A percentile compares a stretch with the other conserved stretches of the same genome.
These are phyloP conservation scores for Acrobeloides nanus DNA, from an alignment of 2,888 invertebrate genomes.

Conservation along the genomic window DNA sequence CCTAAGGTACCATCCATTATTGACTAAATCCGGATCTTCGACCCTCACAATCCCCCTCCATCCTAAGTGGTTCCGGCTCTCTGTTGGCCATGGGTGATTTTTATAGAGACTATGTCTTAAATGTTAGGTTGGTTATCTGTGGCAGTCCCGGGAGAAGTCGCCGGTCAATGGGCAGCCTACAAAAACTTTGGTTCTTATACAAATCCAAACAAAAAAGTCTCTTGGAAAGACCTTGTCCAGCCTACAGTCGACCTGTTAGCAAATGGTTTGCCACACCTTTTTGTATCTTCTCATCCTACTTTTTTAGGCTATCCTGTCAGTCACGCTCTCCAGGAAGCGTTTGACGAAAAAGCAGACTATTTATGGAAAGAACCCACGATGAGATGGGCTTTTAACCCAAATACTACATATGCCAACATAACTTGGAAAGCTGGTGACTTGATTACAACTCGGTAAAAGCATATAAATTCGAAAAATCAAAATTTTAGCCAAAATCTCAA, in stretches of 20 bases:
- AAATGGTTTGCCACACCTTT: conserved; percentile 41
- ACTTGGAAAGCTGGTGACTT: conserved; percentile 47
- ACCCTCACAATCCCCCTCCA: no score
- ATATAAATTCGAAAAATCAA: conserved; percentile 38
- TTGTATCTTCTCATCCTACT: no score
- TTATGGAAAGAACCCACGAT: conserved; percentile 45
- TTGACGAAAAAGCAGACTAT: conserved; percentile 48
- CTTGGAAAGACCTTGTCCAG: conserved; percentile 37
- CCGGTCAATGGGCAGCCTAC: conserved; percentile 49
- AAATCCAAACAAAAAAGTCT: no score
- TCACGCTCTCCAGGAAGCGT: conserved; percentile 36
- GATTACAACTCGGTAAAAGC: conserved; percentile 49
- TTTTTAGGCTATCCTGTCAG: no score
- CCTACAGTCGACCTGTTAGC: conserved; percentile 37
- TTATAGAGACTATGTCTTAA: no score
- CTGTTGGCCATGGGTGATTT: no score
- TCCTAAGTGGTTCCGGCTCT: no score
- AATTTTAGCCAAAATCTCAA: conserved; percentile 38
- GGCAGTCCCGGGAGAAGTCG: conserved; percentile 44
- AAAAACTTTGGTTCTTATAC: conserved; percentile 46
- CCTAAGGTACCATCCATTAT: no score
- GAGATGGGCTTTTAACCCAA: conserved; percentile 20
- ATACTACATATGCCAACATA: no score
- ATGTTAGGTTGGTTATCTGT: conserved; percentile 30
- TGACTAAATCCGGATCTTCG: no score